These are phyloP conservation scores for Coregonus sp. DNA, from an alignment of 2,797 vertebrate genomes.

Conservation along the genomic window DNA sequence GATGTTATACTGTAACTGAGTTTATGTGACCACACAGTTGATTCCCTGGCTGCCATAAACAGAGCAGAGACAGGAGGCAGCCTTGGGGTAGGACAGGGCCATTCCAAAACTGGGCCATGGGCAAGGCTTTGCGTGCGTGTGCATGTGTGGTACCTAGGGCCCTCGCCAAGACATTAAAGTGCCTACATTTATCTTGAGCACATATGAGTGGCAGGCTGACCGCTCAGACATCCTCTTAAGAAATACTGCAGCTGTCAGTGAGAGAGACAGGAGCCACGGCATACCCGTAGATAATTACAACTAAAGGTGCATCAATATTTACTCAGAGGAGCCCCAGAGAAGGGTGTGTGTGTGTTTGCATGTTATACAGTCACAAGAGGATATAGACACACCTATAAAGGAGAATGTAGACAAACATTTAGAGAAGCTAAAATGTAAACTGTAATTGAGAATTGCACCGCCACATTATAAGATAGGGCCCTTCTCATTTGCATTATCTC, in stretches of 20 bases:
- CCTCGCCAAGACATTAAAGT: background rate
- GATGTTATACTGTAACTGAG: no score
- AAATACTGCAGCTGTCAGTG: background rate
- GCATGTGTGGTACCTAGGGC: background rate
- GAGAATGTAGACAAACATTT: background rate
- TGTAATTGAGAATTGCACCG: background rate
- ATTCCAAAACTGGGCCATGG: background rate
- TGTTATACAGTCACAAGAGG: conserved; percentile 8
- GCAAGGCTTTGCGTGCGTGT: no score
- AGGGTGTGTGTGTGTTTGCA: background rate
- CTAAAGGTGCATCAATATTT: conserved; percentile 3
- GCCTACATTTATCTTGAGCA: background rate
- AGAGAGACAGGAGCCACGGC: background rate
- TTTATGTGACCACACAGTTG: no score
- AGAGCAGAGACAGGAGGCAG: background rate
- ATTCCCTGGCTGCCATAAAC: no score
- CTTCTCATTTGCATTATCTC: background rate
- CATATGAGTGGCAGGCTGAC: background rate
- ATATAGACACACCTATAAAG: background rate
- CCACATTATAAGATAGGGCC: background rate
- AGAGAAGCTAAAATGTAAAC: background rate
- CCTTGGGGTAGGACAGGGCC: background rate
- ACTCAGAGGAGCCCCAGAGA: background rate
- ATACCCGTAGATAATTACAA: background rate
- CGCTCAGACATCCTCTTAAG: background rate